Evolutionary conservation across 1,140 invertebrate genomes (phyloP), one percentile per base, ranked within the genome.

Genomic region (Pogonomyrmex barbatus): DNA sequence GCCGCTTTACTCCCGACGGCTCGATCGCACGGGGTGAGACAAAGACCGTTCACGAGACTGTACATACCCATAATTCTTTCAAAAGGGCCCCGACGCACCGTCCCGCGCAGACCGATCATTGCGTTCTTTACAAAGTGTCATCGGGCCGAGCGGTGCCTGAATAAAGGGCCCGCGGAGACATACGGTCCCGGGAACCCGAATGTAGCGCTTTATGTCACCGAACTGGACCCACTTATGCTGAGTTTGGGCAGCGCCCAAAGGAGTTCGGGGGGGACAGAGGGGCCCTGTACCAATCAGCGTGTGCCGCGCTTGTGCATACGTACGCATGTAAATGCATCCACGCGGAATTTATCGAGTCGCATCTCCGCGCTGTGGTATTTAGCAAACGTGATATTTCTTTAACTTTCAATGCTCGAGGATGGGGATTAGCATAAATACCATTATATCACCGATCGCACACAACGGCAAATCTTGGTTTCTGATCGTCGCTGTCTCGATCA

Each of bases 11-110:
- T 86, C 58, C 42, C 82, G 45, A 54, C 71, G 45, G 60, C 12
- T 47, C 45, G 73, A 70, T 87, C 87, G 77, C 71, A 82, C 62
- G 54, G 87, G 75, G 78, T 86, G 86, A 90, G 89, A 90, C 87
- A 86, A 90, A 90, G 89, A 90, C 75, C 84, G 81, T 73, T 85
- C 76, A 60, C 67, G 39, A 78, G 70, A 82, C 76, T 54, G 67
- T 82, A 54, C 77, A 62, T 86, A 90, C 83, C 89, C 82, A 90
- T 90, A 90, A 90, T 83, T 90, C 88, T 90, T 90, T 90, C 86
- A 86, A 83, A 85, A 67, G 71, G 52, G 50, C 42, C 62, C 3
- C 42, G 45, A 12, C 36, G 54, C 45, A 42, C 42, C 52, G 73
- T 50, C 81, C 75, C 78, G 70, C 75, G 75, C 73, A 70, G 73